These are phyloP conservation scores for Lasioglossum oenotherae DNA, from an alignment of 2,888 invertebrate species.

Conservation along the genomic window DNA sequence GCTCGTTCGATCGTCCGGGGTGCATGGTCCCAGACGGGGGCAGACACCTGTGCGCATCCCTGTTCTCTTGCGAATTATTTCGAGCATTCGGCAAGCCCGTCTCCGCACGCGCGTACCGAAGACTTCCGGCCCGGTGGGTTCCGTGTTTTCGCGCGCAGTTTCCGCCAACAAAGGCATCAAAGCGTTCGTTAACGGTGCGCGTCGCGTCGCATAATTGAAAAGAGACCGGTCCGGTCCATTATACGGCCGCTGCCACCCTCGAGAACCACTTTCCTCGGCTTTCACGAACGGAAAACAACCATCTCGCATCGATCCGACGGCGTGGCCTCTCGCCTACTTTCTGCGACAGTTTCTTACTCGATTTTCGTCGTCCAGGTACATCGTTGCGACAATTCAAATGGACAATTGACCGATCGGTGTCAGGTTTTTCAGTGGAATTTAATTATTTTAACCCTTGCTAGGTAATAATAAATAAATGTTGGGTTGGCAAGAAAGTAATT, in stretches of 20 bases:
- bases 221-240: not conserved
- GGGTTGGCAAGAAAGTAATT: no score
- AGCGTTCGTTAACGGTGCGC: slow-evolving; percentile 65
- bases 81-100: slow-evolving; percentile 17
- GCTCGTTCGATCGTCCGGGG: slow-evolving; percentile 29
- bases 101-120: slow-evolving; percentile 49
- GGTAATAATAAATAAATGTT: no score
- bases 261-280: not conserved
- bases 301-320: not conserved
- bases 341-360: not conserved
- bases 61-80: slow-evolving; percentile 43
- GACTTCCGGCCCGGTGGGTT: slow-evolving; percentile 50
- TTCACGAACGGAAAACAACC: slow-evolving; percentile 6
- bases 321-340: not conserved
- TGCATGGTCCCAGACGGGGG: not conserved
- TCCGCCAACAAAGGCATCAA: slow-evolving; percentile 66
- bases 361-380: not conserved
- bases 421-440: no score
- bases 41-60: slow-evolving; percentile 46
- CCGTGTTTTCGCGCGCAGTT: slow-evolving; percentile 34
- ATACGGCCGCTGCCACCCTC: slow-evolving; percentile 9
- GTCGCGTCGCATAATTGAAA: slow-evolving; percentile 17
- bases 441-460: no score
- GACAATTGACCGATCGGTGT: not conserved
- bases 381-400: not conserved